Conservation (phyloP, 2,888 invertebrate genomes). For the Oscheius onirici region DNA sequence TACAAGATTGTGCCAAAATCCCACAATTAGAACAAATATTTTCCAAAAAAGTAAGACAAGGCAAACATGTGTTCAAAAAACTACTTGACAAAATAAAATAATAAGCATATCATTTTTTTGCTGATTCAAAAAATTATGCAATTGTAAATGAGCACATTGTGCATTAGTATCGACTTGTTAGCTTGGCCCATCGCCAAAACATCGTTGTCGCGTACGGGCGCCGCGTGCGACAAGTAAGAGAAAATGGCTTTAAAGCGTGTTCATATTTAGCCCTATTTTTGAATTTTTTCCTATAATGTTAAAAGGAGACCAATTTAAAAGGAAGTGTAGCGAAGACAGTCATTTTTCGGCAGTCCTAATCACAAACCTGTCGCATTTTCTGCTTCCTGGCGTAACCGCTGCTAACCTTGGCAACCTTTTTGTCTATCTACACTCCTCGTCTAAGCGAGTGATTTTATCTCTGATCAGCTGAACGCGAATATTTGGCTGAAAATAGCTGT, state of each 20-base stretch:
- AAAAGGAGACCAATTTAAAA: too few species aligned
- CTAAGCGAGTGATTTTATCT: slow-evolving; percentile 1
- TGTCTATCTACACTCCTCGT: background rate
- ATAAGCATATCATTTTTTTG: too few species aligned
- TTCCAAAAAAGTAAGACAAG: background rate
- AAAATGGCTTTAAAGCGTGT: background rate
- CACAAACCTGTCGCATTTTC: slow-evolving; percentile 23
- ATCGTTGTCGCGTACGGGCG: too few species aligned
- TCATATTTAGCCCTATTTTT: background rate
- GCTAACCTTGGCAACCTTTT: slow-evolving; percentile 23
- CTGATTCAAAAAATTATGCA: background rate
- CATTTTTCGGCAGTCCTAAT: slow-evolving; percentile 8
- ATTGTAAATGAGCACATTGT: slow-evolving; percentile 21
- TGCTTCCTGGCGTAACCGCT: slow-evolving; percentile 5
- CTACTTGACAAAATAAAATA: background rate
- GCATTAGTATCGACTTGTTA: slow-evolving; percentile 27
- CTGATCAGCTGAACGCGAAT: slow-evolving; percentile 2
- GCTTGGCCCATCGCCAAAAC: slow-evolving; percentile 27
- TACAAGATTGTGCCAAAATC: background rate
- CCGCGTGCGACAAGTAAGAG: slow-evolving; percentile 18
- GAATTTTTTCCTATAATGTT: background rate
- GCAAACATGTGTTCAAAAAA: background rate
- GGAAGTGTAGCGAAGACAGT: background rate
- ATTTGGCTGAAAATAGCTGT: background rate
- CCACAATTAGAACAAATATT: background rate